These are phyloP conservation scores for Acanthopagrus latus DNA, from an alignment of 2,797 vertebrate genomes.

Conservation along the genomic window DNA sequence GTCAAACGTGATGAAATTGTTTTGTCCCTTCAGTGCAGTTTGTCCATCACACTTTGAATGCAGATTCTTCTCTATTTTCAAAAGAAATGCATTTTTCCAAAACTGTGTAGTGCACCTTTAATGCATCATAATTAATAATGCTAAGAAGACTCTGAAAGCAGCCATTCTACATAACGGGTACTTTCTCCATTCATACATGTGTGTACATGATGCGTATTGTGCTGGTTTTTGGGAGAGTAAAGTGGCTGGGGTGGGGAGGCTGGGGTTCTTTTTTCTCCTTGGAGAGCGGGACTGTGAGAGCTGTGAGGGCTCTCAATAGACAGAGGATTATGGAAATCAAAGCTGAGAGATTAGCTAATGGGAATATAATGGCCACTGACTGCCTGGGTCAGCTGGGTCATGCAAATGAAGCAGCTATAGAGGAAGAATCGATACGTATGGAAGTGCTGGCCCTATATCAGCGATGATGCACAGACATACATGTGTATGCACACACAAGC, in stretches of 20 bases:
- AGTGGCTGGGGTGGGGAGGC: conserved; percentile 23
- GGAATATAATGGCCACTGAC: conserved; percentile 84
- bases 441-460: conserved; percentile 51
- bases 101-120: too few relatives aligned
- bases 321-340: conserved; percentile 87
- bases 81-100: too few relatives aligned
- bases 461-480: conserved; percentile 19
- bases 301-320: conserved; percentile 82
- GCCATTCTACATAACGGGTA: too few relatives aligned
- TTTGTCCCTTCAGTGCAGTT: too few relatives aligned
- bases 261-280: conserved; percentile 44
- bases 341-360: conserved; percentile 88
- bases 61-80: too few relatives aligned
- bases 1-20: too few relatives aligned
- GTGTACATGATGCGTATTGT: conserved; percentile 33
- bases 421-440: conserved; percentile 66
- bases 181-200: background rate
- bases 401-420: conserved; percentile 77
- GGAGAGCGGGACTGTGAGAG: conserved; percentile 65
- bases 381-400: conserved; percentile 75
- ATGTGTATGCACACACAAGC: conserved; percentile 8
- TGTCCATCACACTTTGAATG: too few relatives aligned
- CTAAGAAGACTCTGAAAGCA: background rate
- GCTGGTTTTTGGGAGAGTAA: conserved; percentile 35
- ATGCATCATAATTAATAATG: background rate